Conservation (phyloP, 2,113 vertebrate genomes). For the Siniperca chuatsi region DNA sequence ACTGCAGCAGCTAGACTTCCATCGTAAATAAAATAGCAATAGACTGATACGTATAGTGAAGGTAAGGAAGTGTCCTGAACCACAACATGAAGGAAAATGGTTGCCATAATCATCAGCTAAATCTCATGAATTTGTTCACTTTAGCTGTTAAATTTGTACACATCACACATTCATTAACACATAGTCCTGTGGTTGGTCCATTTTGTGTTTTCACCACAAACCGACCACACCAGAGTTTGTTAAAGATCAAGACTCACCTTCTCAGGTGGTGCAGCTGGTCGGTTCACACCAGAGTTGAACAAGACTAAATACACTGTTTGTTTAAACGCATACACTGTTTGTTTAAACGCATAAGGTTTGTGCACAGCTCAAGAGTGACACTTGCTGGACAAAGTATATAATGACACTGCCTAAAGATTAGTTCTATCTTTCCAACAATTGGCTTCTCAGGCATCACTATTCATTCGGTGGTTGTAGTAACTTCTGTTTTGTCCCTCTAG, state of each 20-base stretch:
- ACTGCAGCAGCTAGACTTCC: not conserved
- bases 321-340: not conserved
- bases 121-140: not conserved
- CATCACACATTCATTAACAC: not conserved
- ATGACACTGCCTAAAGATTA: not conserved
- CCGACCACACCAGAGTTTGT: not conserved
- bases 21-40: not conserved
- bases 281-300: constrained; percentile 21
- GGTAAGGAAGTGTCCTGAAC: not conserved
- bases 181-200: not conserved
- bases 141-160: not conserved
- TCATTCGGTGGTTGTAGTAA: not conserved
- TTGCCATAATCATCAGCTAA: not conserved
- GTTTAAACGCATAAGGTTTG: not conserved
- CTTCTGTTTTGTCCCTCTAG: constrained; percentile 80
- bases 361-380: constrained; percentile 43
- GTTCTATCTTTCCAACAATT: no score
- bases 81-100: not conserved
- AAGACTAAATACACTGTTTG: not conserved
- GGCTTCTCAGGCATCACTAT: not conserved
- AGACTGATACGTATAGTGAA: not conserved
- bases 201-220: not conserved
- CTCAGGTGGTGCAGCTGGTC: constrained; percentile 13
- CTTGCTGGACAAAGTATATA: constrained; percentile 56
- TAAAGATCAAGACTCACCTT: not conserved